A percentile compares a stretch with the other conserved stretches of the same genome.
Evolutionary conservation across 2,888 invertebrate species (phyloP).

Genomic region (Athalia circularis): DNA sequence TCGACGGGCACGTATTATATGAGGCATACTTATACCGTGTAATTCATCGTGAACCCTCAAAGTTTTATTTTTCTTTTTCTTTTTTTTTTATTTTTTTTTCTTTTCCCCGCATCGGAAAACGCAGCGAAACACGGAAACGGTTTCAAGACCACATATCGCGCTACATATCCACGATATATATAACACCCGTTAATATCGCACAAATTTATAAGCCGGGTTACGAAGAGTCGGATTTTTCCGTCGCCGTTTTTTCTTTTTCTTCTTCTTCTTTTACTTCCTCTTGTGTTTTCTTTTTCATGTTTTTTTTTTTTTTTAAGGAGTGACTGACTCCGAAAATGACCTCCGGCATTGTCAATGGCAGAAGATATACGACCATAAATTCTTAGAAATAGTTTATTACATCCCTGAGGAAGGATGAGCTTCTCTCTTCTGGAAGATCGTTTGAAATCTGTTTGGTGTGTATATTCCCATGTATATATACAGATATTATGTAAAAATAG

Average conservation of each 20-base stretch:
- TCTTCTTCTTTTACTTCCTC: background rate
- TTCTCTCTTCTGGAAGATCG: background rate
- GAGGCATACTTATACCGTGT: too few relatives aligned
- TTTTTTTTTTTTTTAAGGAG: slow-evolving; percentile 48
- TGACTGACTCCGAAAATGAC: slow-evolving; percentile 65
- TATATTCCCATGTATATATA: too few relatives aligned
- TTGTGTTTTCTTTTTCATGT: too few relatives aligned
- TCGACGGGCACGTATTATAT: background rate
- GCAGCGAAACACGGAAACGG: slow-evolving; percentile 63
- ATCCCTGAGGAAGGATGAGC: slow-evolving; percentile 62
- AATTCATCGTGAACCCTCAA: too few relatives aligned
- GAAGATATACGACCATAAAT: slow-evolving; percentile 72
- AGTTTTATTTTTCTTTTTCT: too few relatives aligned
- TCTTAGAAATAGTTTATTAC: slow-evolving; percentile 72
- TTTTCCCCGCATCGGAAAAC: too few relatives aligned
- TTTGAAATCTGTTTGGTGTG: too few relatives aligned
- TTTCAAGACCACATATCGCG: slow-evolving; percentile 55
- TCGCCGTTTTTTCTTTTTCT: background rate
- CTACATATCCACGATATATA: slow-evolving; percentile 25
- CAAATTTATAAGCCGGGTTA: too few relatives aligned
- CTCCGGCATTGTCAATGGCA: slow-evolving; percentile 64
- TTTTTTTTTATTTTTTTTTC: too few relatives aligned
- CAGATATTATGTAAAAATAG: slow-evolving; percentile 7
- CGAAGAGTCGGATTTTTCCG: background rate
- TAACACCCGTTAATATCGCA: background rate